These are phyloP conservation scores for Hylaeus volcanicus DNA, from an alignment of 1,140 invertebrate species.

Conservation along the genomic window DNA sequence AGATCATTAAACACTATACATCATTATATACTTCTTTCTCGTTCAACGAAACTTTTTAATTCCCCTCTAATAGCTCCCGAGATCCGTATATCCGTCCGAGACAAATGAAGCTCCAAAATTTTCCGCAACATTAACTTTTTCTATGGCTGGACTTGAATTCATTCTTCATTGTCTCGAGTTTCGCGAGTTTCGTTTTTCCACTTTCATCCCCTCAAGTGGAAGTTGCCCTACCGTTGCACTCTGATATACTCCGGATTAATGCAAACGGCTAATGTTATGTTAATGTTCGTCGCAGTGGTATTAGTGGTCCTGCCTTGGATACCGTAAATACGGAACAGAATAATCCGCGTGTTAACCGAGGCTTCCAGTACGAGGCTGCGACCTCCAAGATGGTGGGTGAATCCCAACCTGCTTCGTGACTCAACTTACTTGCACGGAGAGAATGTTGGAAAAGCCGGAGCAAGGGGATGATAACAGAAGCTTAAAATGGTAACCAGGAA, in stretches of 20 bases:
- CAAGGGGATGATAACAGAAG: background rate
- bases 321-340: constrained; percentile 67
- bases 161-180: background rate
- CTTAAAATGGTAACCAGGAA: background rate
- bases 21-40: no score
- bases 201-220: background rate
- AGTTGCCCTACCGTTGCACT: constrained; percentile 31
- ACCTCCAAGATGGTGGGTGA: constrained; percentile 1
- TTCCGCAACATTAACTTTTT: background rate
- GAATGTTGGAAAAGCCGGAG: background rate
- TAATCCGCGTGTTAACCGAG: constrained; percentile 64
- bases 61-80: background rate
- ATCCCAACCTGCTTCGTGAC: background rate
- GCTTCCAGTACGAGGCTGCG: constrained; percentile 34
- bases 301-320: constrained; percentile 57
- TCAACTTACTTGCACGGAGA: background rate
- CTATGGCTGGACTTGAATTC: background rate
- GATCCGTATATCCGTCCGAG: background rate
- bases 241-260: constrained; percentile 71
- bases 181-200: background rate
- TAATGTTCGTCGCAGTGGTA: constrained; percentile 67
- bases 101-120: background rate
- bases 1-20: no score
- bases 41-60: no score
- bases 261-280: constrained; percentile 72